Evolutionary conservation across 2,888 invertebrate species (phyloP).

Genomic region (Steinernema carpocapsae): DNA sequence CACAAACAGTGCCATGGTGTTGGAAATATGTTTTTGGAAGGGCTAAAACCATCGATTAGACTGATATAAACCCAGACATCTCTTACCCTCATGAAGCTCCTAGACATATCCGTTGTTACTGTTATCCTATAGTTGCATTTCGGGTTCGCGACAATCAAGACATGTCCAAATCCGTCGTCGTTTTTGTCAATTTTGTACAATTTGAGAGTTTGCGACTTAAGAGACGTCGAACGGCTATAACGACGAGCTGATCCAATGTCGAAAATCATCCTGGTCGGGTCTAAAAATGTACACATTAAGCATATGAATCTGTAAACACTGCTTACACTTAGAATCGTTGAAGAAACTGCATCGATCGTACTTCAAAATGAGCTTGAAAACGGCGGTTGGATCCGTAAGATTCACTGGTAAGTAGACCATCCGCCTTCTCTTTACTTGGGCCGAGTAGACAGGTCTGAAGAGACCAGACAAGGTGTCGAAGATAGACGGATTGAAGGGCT

Average conservation of each 20-base stretch:
- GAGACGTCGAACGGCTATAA: background rate
- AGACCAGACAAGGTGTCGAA: background rate
- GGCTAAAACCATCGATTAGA: background rate
- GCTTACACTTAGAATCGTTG: conserved; percentile 13
- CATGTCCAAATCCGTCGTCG: conserved; percentile 6
- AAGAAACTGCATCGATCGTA: conserved; percentile 1
- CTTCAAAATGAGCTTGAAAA: background rate
- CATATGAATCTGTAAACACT: background rate
- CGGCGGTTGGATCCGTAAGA: conserved; percentile 18
- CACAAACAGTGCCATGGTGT: conserved; percentile 2
- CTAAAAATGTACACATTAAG: background rate
- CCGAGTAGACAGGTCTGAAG: conserved; percentile 1
- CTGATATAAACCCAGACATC: no score
- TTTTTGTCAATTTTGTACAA: conserved; percentile 15
- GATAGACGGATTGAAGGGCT: background rate
- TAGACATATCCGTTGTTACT: background rate
- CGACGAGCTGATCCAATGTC: background rate
- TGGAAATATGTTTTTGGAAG: conserved; percentile 17
- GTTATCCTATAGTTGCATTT: conserved; percentile 20
- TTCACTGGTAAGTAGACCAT: conserved; percentile 11
- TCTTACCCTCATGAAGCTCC: conserved; percentile 16
- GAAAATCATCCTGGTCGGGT: conserved; percentile 18
- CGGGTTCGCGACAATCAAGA: conserved; percentile 17
- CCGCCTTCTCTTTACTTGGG: conserved; percentile 2
- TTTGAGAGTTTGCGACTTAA: background rate